phyloP scores from a whole-genome alignment of 2,888 invertebrate genomes.

The Eilema sororculum region DNA sequence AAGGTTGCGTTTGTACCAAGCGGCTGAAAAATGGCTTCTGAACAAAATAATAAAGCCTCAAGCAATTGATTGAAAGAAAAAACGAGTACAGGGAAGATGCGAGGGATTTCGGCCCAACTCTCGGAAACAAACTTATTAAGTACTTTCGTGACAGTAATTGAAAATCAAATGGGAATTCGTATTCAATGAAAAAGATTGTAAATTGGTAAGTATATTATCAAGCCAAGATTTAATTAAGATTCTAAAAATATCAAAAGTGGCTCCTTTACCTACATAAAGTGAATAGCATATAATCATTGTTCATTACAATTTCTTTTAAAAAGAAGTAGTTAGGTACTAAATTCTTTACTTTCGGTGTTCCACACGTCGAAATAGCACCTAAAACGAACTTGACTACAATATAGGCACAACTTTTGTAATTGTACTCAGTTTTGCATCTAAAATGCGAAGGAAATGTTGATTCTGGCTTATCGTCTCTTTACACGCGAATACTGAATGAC shows the following conservation, averaged over 20 bases:
- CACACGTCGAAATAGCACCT: conserved; percentile 27
- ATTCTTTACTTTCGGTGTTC: conserved; percentile 9
- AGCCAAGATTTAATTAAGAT: background rate
- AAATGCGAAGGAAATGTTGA: conserved; percentile 53
- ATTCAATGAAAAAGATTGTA: conserved; percentile 12
- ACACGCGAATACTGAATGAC: conserved; percentile 63
- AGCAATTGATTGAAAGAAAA: conserved; percentile 57
- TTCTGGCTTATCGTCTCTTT: conserved; percentile 62
- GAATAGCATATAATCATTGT: too few species aligned
- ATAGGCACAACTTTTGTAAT: conserved; percentile 52
- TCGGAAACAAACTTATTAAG: conserved; percentile 32
- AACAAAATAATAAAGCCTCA: conserved; percentile 58
- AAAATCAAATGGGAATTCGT: conserved; percentile 1
- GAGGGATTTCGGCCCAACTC: conserved; percentile 30
- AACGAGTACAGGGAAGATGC: conserved; percentile 44
- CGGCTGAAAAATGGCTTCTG: conserved; percentile 58
- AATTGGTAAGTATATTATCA: background rate
- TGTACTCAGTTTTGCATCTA: conserved; percentile 51
- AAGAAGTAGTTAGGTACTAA: background rate
- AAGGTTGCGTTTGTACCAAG: conserved; percentile 56
- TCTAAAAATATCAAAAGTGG: background rate
- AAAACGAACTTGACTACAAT: conserved; percentile 32
- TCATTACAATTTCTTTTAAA: conserved; percentile 19
- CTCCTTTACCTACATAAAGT: too few species aligned
- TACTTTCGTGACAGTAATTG: conserved; percentile 12